A percentile compares a stretch with the other conserved stretches of the same genome.
Evolutionary conservation across 2,888 invertebrate genomes (phyloP).

Genomic region (Mamestra brassicae): DNA sequence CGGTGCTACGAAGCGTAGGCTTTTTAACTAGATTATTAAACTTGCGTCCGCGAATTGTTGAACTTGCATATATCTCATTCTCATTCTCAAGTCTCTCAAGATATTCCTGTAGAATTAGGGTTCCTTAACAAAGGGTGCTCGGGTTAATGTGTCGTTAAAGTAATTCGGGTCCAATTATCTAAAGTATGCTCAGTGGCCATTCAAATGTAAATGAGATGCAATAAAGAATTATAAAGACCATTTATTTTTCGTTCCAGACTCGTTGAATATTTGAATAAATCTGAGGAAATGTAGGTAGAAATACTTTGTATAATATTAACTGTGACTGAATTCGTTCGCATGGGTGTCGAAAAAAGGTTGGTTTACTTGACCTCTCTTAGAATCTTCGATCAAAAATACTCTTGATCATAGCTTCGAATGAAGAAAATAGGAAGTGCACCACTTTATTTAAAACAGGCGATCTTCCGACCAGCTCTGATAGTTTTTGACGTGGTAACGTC

Average conservation of each 20-base stretch:
- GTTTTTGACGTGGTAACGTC: too few species aligned
- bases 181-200: constrained; percentile 54
- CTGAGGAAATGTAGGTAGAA: background rate
- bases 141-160: constrained; percentile 58
- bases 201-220: constrained; percentile 54
- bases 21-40: constrained; percentile 62
- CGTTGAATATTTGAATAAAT: constrained; percentile 45
- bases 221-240: constrained; percentile 54
- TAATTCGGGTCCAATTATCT: constrained; percentile 59
- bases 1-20: constrained; percentile 44
- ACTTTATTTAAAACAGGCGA: too few species aligned
- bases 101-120: constrained; percentile 32
- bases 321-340: too few species aligned
- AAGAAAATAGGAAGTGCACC: too few species aligned
- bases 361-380: too few species aligned
- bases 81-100: constrained; percentile 6
- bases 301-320: background rate
- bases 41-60: constrained; percentile 39
- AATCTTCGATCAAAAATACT: too few species aligned
- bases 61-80: constrained; percentile 44
- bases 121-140: constrained; percentile 38
- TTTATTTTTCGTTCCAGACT: constrained; percentile 44
- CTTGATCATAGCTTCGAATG: too few species aligned
- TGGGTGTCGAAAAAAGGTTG: too few species aligned
- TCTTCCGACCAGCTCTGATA: too few species aligned